Evolutionary conservation across 2,888 invertebrate genomes (phyloP).

Genomic region (Hypolimnas misippus): DNA sequence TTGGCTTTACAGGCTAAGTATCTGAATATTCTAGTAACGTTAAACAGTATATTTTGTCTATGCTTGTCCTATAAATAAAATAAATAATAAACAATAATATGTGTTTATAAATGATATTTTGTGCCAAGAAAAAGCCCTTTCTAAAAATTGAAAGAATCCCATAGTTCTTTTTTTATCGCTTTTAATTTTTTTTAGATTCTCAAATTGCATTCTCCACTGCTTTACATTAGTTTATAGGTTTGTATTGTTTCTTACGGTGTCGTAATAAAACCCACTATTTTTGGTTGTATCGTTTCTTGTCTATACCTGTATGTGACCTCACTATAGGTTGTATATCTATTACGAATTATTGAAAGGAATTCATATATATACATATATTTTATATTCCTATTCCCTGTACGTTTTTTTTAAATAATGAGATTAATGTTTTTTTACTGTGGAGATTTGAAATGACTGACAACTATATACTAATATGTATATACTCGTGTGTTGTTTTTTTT

Average conservation of each 20-base stretch:
- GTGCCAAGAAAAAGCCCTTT: too few relatives aligned
- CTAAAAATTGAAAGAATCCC: too few relatives aligned
- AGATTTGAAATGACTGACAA: conserved; percentile 31
- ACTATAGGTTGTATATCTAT: background rate
- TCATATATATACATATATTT: background rate
- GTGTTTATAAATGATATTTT: too few relatives aligned
- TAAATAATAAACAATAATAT: too few relatives aligned
- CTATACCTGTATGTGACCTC: background rate
- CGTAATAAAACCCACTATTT: conserved; percentile 7
- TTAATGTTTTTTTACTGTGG: conserved; percentile 29
- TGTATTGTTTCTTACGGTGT: conserved; percentile 64
- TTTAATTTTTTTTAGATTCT: background rate
- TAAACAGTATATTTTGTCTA: too few relatives aligned
- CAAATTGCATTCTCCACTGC: conserved; percentile 48
- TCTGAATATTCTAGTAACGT: background rate
- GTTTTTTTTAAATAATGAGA: too few relatives aligned
- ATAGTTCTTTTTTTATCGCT: background rate
- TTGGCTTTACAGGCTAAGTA: conserved; percentile 22
- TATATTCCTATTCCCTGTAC: too few relatives aligned
- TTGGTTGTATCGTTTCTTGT: background rate
- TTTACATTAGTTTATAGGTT: conserved; percentile 33
- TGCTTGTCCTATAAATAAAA: too few relatives aligned
- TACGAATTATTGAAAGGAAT: background rate
- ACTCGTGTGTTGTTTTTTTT: background rate
- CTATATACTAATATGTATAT: background rate